These are phyloP conservation scores for Geophilus truncorum DNA, from an alignment of 2,888 invertebrate species.

Conservation along the genomic window DNA sequence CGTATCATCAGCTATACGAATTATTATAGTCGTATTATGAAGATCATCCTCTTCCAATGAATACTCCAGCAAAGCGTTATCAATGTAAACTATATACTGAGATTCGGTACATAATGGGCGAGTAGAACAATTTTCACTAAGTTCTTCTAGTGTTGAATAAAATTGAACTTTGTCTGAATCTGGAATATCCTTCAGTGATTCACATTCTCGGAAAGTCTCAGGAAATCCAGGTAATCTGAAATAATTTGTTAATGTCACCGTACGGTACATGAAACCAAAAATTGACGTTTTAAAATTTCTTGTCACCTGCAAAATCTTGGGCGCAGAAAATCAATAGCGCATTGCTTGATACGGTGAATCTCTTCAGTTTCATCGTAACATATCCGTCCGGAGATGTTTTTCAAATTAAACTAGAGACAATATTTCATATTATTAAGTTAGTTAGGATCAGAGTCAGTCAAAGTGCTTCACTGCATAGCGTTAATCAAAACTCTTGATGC, in stretches of 20 bases:
- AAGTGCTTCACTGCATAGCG: too few species aligned
- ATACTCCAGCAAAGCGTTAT: background rate
- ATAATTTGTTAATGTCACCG: too few species aligned
- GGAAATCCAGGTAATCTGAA: background rate
- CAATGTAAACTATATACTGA: background rate
- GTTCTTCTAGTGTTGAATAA: background rate
- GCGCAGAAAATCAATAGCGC: background rate
- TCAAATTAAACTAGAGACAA: background rate
- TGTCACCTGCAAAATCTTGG: background rate
- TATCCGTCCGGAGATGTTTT: background rate
- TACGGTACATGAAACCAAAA: too few species aligned
- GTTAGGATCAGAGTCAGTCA: too few species aligned
- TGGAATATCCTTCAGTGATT: background rate
- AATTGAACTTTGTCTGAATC: background rate
- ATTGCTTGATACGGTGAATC: background rate
- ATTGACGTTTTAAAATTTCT: background rate
- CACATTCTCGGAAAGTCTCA: background rate
- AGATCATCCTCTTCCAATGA: background rate
- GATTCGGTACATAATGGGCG: background rate
- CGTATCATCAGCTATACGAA: background rate
- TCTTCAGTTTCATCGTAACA: background rate
- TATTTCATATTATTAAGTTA: background rate
- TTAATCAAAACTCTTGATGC: background rate
- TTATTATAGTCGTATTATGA: background rate
- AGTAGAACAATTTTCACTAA: background rate